Percentiles rank a stretch among this genome's conserved stretches.
Conservation (phyloP, 2,888 invertebrate species). For the Heliothis peltigera region DNA sequence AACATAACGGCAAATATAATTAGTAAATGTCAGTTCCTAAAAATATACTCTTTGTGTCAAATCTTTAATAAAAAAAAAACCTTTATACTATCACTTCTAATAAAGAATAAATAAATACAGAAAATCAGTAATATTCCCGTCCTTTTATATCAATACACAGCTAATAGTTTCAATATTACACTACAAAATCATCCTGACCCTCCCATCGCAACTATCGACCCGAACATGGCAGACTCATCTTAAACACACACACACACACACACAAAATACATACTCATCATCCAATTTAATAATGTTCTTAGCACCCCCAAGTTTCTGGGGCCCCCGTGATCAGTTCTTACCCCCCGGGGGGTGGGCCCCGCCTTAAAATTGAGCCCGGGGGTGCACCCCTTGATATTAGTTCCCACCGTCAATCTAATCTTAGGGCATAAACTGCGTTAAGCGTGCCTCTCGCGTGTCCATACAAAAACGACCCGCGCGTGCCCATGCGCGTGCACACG, state of each 20-base stretch:
- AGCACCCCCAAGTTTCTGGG: constrained; percentile 66
- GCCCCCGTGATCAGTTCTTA: constrained; percentile 63
- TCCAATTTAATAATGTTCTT: constrained; percentile 70
- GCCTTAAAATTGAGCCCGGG: constrained; percentile 68
- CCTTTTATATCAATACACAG: background rate
- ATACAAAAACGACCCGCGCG: no score
- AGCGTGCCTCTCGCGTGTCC: no score
- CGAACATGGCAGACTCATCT: constrained; percentile 44
- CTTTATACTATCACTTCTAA: no score
- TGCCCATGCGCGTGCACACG: no score
- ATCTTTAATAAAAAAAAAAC: no score
- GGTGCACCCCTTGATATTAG: constrained; percentile 70
- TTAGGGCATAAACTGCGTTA: no score
- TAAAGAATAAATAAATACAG: background rate
- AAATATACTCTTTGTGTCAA: no score
- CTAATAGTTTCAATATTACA: constrained; percentile 17
- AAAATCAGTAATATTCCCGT: background rate
- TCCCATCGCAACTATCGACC: constrained; percentile 44
- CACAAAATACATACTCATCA: constrained; percentile 58
- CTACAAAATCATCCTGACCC: constrained; percentile 7
- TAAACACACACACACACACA: constrained; percentile 53
- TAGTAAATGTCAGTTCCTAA: no score
- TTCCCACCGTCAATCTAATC: constrained; percentile 70
- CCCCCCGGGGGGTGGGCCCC: constrained; percentile 62
- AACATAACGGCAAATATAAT: no score